Conservation (phyloP, 2,888 invertebrate genomes). For the Aleiodes testaceus region DNA sequence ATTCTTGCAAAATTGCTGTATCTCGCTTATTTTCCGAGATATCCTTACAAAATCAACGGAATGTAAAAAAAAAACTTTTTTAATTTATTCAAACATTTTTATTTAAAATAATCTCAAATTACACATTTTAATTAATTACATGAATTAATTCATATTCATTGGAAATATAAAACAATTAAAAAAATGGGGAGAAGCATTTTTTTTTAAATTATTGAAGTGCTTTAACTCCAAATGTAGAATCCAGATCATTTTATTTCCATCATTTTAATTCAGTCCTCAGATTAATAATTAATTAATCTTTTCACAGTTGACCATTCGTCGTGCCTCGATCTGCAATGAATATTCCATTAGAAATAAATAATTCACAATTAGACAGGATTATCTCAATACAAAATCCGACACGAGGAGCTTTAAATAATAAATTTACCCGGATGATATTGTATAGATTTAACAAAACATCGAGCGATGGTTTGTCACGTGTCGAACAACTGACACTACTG, state of each 20-base stretch:
- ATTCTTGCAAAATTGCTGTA: too few species aligned
- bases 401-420: neutral
- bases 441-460: conserved; percentile 60
- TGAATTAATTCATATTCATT: neutral
- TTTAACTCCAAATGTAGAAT: too few species aligned
- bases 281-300: conserved; percentile 53
- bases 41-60: too few species aligned
- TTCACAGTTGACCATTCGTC: conserved; percentile 58
- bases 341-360: neutral
- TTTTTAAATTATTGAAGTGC: too few species aligned
- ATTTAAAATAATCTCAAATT: too few species aligned
- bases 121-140: neutral
- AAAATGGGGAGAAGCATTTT: too few species aligned
- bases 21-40: too few species aligned
- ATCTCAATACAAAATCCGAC: neutral
- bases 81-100: too few species aligned
- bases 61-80: too few species aligned
- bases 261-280: too few species aligned
- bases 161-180: too few species aligned
- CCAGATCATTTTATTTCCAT: too few species aligned
- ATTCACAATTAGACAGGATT: neutral
- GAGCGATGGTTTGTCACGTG: conserved; percentile 52
- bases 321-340: conserved; percentile 58
- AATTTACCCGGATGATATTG: conserved; percentile 58
- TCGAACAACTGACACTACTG: conserved; percentile 44